Percentiles rank a stretch among this genome's conserved stretches.
Evolutionary conservation across 2,113 vertebrate species (phyloP).

Genomic region (Solenodon paradoxus): DNA sequence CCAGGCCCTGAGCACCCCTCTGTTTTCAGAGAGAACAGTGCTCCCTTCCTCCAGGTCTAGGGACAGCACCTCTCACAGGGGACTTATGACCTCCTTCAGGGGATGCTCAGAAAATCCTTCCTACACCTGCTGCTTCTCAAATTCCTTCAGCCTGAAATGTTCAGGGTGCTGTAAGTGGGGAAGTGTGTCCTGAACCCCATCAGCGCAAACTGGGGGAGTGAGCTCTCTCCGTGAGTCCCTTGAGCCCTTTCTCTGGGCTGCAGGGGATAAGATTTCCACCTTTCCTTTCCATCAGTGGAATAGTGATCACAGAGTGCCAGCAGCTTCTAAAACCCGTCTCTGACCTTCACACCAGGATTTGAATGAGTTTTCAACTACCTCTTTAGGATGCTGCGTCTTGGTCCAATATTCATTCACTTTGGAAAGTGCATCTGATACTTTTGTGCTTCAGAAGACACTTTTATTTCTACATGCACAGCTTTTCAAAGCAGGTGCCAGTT

Average conservation of each 20-base stretch:
- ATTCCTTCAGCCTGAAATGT: not conserved
- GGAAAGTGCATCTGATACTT: not conserved
- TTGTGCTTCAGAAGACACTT: not conserved
- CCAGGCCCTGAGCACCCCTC: too few species aligned
- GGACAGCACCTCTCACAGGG: not conserved
- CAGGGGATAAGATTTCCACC: not conserved
- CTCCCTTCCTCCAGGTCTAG: not conserved
- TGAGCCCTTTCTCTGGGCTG: not conserved
- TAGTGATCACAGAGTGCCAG: not conserved
- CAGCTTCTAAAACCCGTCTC: not conserved
- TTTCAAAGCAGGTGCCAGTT: not conserved
- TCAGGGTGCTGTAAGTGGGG: not conserved
- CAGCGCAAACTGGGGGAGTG: not conserved
- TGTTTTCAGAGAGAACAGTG: not conserved
- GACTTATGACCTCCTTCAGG: not conserved
- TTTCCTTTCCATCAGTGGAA: not conserved
- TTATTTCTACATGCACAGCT: not conserved
- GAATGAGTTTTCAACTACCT: not conserved
- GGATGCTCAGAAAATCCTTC: not conserved
- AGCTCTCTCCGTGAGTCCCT: not conserved
- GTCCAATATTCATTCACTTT: not conserved
- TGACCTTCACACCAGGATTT: not conserved
- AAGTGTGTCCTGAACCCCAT: not conserved
- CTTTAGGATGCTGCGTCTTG: not conserved
- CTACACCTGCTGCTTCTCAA: not conserved